phyloP scores from a whole-genome alignment of 2,888 invertebrate genomes.

The Caenorhabditis plicata region DNA sequence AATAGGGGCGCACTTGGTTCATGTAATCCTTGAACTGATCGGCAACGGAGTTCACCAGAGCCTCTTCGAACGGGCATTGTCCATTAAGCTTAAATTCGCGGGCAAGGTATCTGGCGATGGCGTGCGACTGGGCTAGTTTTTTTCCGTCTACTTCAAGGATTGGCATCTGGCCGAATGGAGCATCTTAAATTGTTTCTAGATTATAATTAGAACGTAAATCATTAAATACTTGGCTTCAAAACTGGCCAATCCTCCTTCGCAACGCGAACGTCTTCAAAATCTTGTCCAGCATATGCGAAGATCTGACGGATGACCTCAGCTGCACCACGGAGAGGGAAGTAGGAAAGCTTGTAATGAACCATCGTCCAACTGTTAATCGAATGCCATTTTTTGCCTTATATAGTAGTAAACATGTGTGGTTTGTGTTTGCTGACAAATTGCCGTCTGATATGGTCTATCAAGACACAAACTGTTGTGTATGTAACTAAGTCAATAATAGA shows the following conservation, averaged over 20 bases:
- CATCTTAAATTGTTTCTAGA: constrained; percentile 4
- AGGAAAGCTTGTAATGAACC: constrained; percentile 30
- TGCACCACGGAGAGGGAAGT: constrained; percentile 23
- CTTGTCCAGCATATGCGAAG: constrained; percentile 33
- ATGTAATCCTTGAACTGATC: constrained; percentile 50
- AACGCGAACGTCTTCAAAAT: constrained; percentile 31
- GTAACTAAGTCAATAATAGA: too few relatives aligned
- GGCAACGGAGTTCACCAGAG: constrained; percentile 35
- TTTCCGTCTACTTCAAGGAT: constrained; percentile 36
- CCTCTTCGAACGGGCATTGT: constrained; percentile 2
- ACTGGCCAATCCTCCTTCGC: constrained; percentile 31
- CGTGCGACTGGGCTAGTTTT: constrained; percentile 26
- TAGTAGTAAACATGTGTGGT: too few relatives aligned
- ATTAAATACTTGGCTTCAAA: constrained; percentile 22
- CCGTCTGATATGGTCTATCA: too few relatives aligned
- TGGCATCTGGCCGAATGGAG: constrained; percentile 38
- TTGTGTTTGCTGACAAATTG: too few relatives aligned
- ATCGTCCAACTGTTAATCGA: too few relatives aligned
- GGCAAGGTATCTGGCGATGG: constrained; percentile 39
- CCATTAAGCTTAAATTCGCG: constrained; percentile 20
- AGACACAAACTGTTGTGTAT: too few relatives aligned
- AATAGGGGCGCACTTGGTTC: constrained; percentile 29
- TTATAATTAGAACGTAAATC: background rate
- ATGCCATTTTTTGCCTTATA: too few relatives aligned
- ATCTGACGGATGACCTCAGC: constrained; percentile 26